phyloP scores from a whole-genome alignment of 1,140 invertebrate genomes.

The Meloidogyne exigua region DNA sequence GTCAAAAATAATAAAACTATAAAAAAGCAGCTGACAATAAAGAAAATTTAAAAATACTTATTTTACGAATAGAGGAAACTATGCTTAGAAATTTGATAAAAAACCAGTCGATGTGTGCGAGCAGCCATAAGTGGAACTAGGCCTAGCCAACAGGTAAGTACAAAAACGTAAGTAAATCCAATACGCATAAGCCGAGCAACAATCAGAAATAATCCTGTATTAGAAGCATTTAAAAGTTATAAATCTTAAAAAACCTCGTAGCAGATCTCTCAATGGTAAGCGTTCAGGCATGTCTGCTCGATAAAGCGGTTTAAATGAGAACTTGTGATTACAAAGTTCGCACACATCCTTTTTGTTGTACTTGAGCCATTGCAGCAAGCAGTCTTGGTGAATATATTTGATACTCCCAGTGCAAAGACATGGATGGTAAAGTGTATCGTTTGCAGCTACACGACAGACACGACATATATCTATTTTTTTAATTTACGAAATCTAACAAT shows the following conservation, averaged over 20 bases:
- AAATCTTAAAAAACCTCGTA: constrained; percentile 67
- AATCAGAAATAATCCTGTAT: constrained; percentile 77
- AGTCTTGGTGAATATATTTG: constrained; percentile 93
- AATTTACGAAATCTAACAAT: too few species aligned
- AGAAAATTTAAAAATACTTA: too few species aligned
- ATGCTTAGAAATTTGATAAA: background rate
- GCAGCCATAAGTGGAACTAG: constrained; percentile 93
- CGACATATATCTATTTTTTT: constrained; percentile 96
- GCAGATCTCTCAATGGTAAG: constrained; percentile 73
- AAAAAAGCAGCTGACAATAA: too few species aligned
- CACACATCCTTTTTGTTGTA: constrained; percentile 98
- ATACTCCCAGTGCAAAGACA: constrained; percentile 97
- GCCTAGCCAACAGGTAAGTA: constrained; percentile 87
- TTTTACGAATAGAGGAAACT: too few species aligned
- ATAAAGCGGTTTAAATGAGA: constrained; percentile 97
- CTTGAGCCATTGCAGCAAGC: constrained; percentile 72
- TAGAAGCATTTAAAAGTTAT: constrained; percentile 63
- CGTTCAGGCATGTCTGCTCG: constrained; percentile 96
- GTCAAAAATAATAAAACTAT: too few species aligned
- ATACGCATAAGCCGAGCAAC: constrained; percentile 86
- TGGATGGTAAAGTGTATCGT: constrained; percentile 81
- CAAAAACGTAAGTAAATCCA: constrained; percentile 92
- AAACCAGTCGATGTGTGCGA: constrained; percentile 55
- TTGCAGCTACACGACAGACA: constrained; percentile 75
- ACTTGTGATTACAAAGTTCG: constrained; percentile 93